These are phyloP conservation scores for Craterocephalus amniculus DNA, from an alignment of 2,797 vertebrate genomes.

Conservation along the genomic window DNA sequence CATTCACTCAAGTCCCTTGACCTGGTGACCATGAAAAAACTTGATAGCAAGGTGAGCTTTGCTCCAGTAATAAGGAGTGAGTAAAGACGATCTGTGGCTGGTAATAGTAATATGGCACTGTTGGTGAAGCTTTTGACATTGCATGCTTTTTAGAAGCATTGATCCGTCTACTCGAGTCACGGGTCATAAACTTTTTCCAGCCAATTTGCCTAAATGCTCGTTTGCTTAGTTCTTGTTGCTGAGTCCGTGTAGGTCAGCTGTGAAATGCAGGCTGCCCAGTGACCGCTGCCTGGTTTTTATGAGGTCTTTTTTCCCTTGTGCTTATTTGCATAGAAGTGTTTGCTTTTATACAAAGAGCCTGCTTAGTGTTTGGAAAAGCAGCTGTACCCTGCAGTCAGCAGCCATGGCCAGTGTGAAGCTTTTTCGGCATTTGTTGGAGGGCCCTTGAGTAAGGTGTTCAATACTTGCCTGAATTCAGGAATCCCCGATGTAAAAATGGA, in stretches of 20 bases:
- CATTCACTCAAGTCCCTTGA: slow-evolving; percentile 97
- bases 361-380: slow-evolving; percentile 71
- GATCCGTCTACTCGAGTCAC: slow-evolving; percentile 28
- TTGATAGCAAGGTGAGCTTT: slow-evolving; percentile 94
- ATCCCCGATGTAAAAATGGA: slow-evolving; percentile 36
- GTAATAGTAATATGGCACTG: background rate
- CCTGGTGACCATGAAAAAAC: slow-evolving; percentile 98
- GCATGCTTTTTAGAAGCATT: slow-evolving; percentile 21
- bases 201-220: slow-evolving; percentile 40
- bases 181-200: slow-evolving; percentile 47
- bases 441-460: slow-evolving; percentile 27
- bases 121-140: slow-evolving; percentile 18
- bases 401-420: too few relatives aligned
- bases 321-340: slow-evolving; percentile 66
- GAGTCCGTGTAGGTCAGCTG: slow-evolving; percentile 68
- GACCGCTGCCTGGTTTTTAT: slow-evolving; percentile 39
- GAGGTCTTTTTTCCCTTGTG: slow-evolving; percentile 36
- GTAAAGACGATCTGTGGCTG: background rate
- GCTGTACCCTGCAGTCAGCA: slow-evolving; percentile 61
- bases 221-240: slow-evolving; percentile 38
- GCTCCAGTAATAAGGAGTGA: background rate
- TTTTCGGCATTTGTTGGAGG: slow-evolving; percentile 27
- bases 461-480: slow-evolving; percentile 3
- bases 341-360: slow-evolving; percentile 61
- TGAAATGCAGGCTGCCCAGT: slow-evolving; percentile 58